phyloP scores from a whole-genome alignment of 2,888 invertebrate genomes.

The Coleophora flavipennella region DNA sequence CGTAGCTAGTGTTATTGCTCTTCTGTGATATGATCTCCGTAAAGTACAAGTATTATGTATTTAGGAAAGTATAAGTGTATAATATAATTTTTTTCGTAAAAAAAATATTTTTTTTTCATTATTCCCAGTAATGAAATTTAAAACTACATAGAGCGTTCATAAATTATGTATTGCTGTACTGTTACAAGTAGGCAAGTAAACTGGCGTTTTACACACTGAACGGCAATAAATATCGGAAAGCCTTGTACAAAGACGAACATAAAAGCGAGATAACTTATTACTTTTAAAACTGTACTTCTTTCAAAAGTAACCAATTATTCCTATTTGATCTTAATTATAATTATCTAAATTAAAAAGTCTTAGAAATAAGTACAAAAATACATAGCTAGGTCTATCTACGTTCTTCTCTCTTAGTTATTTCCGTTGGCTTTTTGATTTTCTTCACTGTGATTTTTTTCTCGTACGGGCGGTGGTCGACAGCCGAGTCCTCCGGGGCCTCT shows the following conservation, averaged over 20 bases:
- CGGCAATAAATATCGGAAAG: background rate
- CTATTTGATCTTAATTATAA: background rate
- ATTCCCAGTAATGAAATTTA: background rate
- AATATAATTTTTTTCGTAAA: conserved; percentile 2
- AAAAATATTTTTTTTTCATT: background rate
- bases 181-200: conserved; percentile 3
- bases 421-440: conserved; percentile 43
- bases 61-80: background rate
- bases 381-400: conserved; percentile 36
- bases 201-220: background rate
- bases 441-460: conserved; percentile 51
- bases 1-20: background rate
- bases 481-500: conserved; percentile 22
- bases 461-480: conserved; percentile 41
- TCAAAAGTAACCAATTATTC: conserved; percentile 11
- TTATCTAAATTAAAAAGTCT: background rate
- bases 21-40: conserved; percentile 8
- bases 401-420: conserved; percentile 36
- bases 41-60: conserved; percentile 1
- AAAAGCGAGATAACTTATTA: conserved; percentile 8
- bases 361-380: background rate
- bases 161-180: conserved; percentile 2
- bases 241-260: background rate
- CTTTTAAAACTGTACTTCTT: conserved; percentile 5
- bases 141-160: background rate